Conservation (phyloP, 2,888 invertebrate species). For the Timandra comae region DNA sequence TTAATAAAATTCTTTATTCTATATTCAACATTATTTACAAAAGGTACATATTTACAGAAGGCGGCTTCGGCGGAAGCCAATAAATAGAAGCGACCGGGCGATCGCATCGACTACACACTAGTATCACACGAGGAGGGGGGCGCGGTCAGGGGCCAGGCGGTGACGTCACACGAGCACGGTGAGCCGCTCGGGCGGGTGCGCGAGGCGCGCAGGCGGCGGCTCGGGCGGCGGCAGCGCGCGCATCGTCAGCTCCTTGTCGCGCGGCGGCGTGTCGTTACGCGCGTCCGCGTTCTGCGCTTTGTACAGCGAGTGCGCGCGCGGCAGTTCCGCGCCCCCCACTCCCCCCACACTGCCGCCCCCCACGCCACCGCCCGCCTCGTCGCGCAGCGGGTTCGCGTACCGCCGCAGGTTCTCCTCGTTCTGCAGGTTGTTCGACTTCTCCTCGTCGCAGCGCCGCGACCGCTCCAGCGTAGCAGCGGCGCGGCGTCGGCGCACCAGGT, state of each 20-base stretch:
- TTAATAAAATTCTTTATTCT: constrained; percentile 43
- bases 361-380: constrained; percentile 67
- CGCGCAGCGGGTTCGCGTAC: constrained; percentile 87
- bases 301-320: constrained; percentile 81
- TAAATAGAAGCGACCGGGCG: constrained; percentile 39
- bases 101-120: constrained; percentile 27
- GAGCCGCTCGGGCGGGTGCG: constrained; percentile 55
- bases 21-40: constrained; percentile 58
- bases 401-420: constrained; percentile 92
- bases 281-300: constrained; percentile 91
- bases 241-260: constrained; percentile 86
- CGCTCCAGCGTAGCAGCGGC: constrained; percentile 74
- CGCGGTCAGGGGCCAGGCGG: constrained; percentile 2
- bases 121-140: constrained; percentile 33
- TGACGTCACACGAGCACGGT: constrained; percentile 57
- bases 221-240: constrained; percentile 75
- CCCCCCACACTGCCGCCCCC: constrained; percentile 49
- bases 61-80: constrained; percentile 39
- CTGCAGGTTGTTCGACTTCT: constrained; percentile 93
- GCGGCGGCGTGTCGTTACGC: constrained; percentile 87
- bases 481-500: constrained; percentile 36
- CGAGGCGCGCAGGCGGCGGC: constrained; percentile 39
- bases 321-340: constrained; percentile 66
- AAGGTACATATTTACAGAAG: constrained; percentile 61
- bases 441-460: constrained; percentile 83